These are phyloP conservation scores for Ganaspis sp. DNA, from an alignment of 1,140 invertebrate genomes.

Conservation along the genomic window DNA sequence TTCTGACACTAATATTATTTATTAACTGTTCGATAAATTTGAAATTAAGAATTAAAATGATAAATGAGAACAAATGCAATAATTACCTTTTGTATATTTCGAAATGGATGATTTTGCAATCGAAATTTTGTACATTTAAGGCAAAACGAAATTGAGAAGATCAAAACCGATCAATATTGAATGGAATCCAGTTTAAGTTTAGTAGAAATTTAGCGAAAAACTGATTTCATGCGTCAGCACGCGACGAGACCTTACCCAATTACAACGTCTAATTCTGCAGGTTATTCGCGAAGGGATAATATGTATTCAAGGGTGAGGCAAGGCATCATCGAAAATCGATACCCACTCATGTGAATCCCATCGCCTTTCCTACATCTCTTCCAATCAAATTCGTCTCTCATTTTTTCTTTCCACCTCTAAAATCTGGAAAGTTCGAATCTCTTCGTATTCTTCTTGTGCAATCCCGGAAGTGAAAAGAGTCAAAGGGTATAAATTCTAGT, in stretches of 20 bases:
- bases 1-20: too few species aligned
- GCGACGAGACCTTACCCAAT: slow-evolving; percentile 49
- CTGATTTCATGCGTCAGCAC: slow-evolving; percentile 60
- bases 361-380: neutral
- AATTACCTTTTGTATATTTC: too few species aligned
- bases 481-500: slow-evolving; percentile 59
- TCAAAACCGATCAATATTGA: too few species aligned
- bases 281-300: slow-evolving; percentile 27
- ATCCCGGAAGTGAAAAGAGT: slow-evolving; percentile 32
- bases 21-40: too few species aligned
- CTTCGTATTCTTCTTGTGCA: neutral
- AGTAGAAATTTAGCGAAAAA: slow-evolving; percentile 60
- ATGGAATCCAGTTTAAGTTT: neutral
- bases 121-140: too few species aligned
- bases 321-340: slow-evolving; percentile 54
- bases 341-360: neutral
- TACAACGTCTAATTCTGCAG: slow-evolving; percentile 52
- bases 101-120: too few species aligned
- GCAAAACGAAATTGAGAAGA: too few species aligned
- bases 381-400: neutral
- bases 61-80: too few species aligned
- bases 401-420: neutral
- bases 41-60: too few species aligned
- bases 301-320: neutral
- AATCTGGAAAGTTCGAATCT: neutral